Conservation (phyloP, 2,888 invertebrate genomes). For the Tipula lateralis region DNA sequence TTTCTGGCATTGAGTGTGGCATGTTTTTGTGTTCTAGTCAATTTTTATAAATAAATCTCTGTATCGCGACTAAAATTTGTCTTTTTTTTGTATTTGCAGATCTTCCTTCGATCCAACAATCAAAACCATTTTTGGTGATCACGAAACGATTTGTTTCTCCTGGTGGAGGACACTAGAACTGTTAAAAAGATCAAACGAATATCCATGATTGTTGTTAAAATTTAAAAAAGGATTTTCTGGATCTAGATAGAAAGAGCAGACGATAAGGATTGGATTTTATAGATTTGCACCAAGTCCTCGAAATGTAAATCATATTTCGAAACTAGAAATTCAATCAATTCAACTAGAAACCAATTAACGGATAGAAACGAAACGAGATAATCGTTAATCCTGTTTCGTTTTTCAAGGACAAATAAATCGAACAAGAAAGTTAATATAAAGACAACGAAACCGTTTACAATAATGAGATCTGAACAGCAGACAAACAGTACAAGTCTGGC, state of each 20-base stretch:
- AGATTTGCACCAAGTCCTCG: neutral
- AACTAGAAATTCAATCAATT: neutral
- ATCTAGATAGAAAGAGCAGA: neutral
- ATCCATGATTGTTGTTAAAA: neutral
- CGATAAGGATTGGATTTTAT: neutral
- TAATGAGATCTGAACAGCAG: conserved; percentile 20
- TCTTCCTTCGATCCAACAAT: too few species aligned
- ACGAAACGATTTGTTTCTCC: neutral
- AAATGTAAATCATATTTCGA: neutral
- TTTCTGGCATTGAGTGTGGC: too few species aligned
- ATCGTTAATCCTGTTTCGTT: neutral
- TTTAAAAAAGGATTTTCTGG: neutral
- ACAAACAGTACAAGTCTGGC: neutral
- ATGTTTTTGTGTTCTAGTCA: too few species aligned
- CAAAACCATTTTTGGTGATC: neutral
- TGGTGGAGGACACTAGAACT: neutral
- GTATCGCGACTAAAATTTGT: too few species aligned
- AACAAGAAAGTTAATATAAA: neutral
- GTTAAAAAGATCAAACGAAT: neutral
- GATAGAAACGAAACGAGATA: neutral
- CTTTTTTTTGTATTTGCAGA: too few species aligned
- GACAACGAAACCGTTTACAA: neutral
- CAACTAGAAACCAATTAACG: neutral
- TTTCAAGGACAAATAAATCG: neutral
- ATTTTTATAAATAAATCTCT: too few species aligned